Percentiles rank a stretch among this genome's conserved stretches.
Evolutionary conservation across 2,797 vertebrate species (phyloP).

Genomic region (Picus viridis): DNA sequence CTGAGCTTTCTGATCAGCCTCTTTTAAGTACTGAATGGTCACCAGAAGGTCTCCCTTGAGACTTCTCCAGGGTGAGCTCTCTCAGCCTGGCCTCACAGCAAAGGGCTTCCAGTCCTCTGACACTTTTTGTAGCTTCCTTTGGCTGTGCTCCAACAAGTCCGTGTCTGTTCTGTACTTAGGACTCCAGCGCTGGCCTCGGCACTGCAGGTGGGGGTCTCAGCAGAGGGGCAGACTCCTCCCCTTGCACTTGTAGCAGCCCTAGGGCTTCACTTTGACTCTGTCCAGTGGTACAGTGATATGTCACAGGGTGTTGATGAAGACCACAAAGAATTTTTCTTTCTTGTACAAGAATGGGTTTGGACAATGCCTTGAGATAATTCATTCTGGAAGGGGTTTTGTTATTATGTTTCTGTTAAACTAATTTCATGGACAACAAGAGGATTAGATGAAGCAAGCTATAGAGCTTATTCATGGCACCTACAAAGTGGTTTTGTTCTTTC

Average conservation of each 20-base stretch:
- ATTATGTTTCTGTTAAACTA: neutral
- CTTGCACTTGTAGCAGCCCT: neutral
- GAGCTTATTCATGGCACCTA: neutral
- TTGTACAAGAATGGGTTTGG: neutral
- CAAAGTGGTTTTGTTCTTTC: neutral
- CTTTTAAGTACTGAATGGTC: too few relatives aligned
- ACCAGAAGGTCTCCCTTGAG: too few relatives aligned
- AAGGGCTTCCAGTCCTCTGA: neutral
- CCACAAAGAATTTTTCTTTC: neutral
- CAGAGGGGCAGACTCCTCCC: neutral
- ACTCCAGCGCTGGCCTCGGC: neutral
- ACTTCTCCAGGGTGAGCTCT: neutral
- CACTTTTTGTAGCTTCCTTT: neutral
- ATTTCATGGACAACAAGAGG: neutral
- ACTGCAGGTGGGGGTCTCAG: too few relatives aligned
- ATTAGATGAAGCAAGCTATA: neutral
- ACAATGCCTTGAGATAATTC: neutral
- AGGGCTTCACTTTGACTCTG: neutral
- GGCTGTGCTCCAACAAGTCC: neutral
- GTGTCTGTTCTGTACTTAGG: neutral
- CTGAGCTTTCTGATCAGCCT: too few relatives aligned
- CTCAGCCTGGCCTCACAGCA: neutral
- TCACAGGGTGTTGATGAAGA: neutral
- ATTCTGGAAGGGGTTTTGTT: neutral
- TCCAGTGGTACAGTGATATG: fast-evolving